Evolutionary conservation across 30 jellyfish, hydroid and myxozoan species (phyloP), one percentile per base, ranked within the genome.

Genomic region (Turritopsis dohrnii): DNA sequence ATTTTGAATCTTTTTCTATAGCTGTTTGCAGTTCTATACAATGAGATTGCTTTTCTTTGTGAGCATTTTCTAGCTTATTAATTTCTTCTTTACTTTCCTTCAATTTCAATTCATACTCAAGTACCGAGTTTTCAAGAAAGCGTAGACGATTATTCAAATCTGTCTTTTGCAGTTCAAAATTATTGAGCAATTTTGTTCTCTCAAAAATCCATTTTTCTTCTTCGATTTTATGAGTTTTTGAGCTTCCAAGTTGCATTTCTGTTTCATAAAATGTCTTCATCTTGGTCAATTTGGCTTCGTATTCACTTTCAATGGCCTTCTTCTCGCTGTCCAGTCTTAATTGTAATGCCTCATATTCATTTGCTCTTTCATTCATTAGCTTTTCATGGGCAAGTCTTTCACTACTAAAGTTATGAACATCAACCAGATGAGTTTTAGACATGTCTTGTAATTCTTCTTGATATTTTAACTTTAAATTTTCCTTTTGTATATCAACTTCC

Each of bases 201-300:
- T 80, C 87, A 7, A 18, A 66, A 8, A 30, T 31, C 28, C 19
- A 27, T 19, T 66, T 52, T 29, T 75, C 74, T 22, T 52, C 52
- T 18, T 81, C 65, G 80, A 28, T 54, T 0, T 75, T 66, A 30
- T 83, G 90, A 65, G 88, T 86, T 65, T 87, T 84, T 74, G 71
- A 52, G 29, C 75, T 87, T 1, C 84, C 86, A 22, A 84, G 89
- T 81, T 75, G 75, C 28, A 86, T 65, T 84, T 92, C 96, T 41
- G 81, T 92, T 74, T 92, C 92, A 81, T 87, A 87, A 83, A 92
- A 92, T 9, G 66, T 69, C 60, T 87, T 87, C 89, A 87, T 54
- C 65, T 92, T 84, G 18, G 82, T 89, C 52, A 84, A 84, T 77
- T 93, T 93, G 21, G 53, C 79, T n/a, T 88, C 93, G 82, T 82